These are phyloP conservation scores for Cariama cristata DNA, from an alignment of 2,113 vertebrate species.

Conservation along the genomic window DNA sequence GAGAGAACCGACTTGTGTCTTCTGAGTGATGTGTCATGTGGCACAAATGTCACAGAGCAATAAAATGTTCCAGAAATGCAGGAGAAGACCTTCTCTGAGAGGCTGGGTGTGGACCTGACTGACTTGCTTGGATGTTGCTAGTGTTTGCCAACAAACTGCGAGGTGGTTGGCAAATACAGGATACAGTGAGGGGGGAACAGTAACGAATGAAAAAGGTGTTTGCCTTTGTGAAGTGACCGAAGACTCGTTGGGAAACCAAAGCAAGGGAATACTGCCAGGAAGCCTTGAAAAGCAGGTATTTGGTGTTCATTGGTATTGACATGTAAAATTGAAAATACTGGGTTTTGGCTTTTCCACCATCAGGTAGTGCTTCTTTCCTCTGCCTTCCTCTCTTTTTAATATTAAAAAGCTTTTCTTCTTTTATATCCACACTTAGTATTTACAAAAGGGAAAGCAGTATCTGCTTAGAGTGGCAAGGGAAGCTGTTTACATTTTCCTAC, in stretches of 20 bases:
- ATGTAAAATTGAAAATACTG: background rate
- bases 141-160: background rate
- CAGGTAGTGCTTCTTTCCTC: background rate
- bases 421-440: background rate
- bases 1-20: background rate
- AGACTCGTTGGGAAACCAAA: background rate
- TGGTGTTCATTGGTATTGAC: background rate
- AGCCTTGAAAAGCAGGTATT: background rate
- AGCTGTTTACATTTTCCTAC: background rate
- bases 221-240: background rate
- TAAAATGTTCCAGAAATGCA: background rate
- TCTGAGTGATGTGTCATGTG: fast-evolving
- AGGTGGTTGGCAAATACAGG: background rate
- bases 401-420: background rate
- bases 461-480: background rate
- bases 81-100: background rate
- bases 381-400: background rate
- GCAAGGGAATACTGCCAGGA: background rate
- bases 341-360: fast-evolving
- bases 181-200: background rate
- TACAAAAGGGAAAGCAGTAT: background rate
- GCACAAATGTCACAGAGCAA: background rate
- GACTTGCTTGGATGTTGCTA: background rate
- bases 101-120: too few species aligned
- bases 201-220: background rate